These are phyloP conservation scores for Apotomis betuletana DNA, from an alignment of 2,888 invertebrate genomes.

Conservation along the genomic window DNA sequence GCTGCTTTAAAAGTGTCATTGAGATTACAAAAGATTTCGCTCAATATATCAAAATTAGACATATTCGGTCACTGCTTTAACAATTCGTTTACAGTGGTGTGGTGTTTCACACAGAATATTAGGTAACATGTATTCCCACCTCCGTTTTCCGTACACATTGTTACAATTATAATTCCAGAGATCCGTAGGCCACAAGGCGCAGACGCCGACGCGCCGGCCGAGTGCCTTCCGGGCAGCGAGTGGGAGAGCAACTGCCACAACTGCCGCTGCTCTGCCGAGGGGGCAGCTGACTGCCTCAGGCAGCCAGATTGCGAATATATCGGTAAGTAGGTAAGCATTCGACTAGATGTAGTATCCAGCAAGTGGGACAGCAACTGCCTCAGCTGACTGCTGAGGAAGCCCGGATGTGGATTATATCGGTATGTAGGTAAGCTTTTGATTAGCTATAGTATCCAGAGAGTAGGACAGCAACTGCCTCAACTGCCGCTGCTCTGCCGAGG, in stretches of 20 bases:
- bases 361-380: constrained; percentile 70
- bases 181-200: constrained; percentile 29
- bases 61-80: too few relatives aligned
- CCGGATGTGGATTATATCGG: constrained; percentile 48
- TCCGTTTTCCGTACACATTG: too few relatives aligned
- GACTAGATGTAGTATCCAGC: constrained; percentile 42
- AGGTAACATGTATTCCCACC: too few relatives aligned
- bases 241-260: constrained; percentile 68
- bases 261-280: constrained; percentile 60
- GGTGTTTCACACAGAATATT: too few relatives aligned
- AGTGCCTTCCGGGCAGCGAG: constrained; percentile 62
- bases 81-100: too few relatives aligned
- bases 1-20: too few relatives aligned
- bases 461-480: constrained; percentile 68
- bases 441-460: constrained; percentile 47
- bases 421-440: constrained; percentile 47
- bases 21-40: too few relatives aligned
- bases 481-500: constrained; percentile 63
- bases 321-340: constrained; percentile 51
- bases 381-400: constrained; percentile 56
- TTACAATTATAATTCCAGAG: constrained; percentile 15
- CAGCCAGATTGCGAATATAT: constrained; percentile 45
- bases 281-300: constrained; percentile 57
- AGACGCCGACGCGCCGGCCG: constrained; percentile 45
- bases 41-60: too few relatives aligned